Percentiles rank a stretch among this genome's conserved stretches.
Conservation (phyloP, 2,113 vertebrate genomes). For the Calidris pygmaea region DNA sequence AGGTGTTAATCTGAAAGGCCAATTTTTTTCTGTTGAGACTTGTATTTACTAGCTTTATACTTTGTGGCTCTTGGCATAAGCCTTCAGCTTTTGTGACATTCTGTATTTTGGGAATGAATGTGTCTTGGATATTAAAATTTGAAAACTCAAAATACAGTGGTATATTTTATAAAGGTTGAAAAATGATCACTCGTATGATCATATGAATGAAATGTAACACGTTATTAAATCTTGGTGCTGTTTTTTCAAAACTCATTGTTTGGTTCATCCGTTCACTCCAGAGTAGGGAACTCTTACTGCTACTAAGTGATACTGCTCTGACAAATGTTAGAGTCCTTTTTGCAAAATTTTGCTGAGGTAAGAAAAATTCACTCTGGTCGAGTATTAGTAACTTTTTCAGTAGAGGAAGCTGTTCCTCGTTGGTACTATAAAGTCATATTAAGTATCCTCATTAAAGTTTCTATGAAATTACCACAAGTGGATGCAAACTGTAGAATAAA, state of each 20-base stretch:
- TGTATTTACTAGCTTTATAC: neutral
- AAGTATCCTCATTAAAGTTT: neutral
- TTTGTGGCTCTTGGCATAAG: neutral
- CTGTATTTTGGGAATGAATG: neutral
- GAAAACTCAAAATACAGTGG: neutral
- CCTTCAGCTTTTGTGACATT: neutral
- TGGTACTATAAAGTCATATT: neutral
- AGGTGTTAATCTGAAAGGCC: neutral
- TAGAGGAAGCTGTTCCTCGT: neutral
- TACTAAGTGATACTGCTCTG: neutral
- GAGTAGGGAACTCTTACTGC: neutral
- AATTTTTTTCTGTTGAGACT: neutral
- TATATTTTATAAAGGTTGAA: neutral
- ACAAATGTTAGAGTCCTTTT: neutral
- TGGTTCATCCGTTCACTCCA: neutral
- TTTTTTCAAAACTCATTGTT: neutral
- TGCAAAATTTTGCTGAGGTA: neutral
- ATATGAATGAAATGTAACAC: neutral
- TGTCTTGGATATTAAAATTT: neutral
- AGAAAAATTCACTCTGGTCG: rapidly evolving
- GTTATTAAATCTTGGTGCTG: neutral
- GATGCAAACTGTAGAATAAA: neutral
- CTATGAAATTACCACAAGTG: neutral
- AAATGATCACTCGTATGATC: neutral
- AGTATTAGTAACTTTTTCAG: neutral